Evolutionary conservation across 2,888 invertebrate species (phyloP).

Genomic region (Lithodes maja): DNA sequence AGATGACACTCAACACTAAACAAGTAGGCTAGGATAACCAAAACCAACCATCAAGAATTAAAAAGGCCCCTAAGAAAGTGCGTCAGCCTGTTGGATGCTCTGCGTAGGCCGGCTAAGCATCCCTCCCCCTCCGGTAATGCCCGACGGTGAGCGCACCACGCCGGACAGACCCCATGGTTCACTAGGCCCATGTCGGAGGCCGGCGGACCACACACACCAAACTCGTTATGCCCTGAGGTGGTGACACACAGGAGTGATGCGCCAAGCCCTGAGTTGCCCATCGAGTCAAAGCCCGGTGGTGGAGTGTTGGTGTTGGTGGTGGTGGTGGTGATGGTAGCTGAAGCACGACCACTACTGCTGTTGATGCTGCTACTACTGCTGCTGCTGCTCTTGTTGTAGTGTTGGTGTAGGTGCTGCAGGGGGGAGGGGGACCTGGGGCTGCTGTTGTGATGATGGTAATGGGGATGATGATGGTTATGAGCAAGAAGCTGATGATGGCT

Average conservation of each 20-base stretch:
- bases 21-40: conserved; percentile 62
- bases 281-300: conserved; percentile 62
- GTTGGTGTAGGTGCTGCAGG: conserved; percentile 59
- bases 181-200: conserved; percentile 52
- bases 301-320: conserved; percentile 66
- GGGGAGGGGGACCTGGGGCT: conserved; percentile 56
- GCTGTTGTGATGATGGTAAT: conserved; percentile 53
- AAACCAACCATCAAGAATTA: conserved; percentile 68
- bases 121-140: conserved; percentile 53
- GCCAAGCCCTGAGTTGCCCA: conserved; percentile 66
- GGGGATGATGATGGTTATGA: conserved; percentile 60
- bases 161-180: conserved; percentile 62
- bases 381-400: conserved; percentile 54
- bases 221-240: conserved; percentile 66
- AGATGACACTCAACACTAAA: conserved; percentile 61
- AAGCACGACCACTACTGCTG: conserved; percentile 61
- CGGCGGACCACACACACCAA: conserved; percentile 62
- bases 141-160: conserved; percentile 58
- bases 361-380: conserved; percentile 64
- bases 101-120: conserved; percentile 59
- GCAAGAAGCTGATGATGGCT: conserved; percentile 58
- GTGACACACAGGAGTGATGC: conserved; percentile 67
- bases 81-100: conserved; percentile 66
- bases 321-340: conserved; percentile 63
- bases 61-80: conserved; percentile 67